Conservation (phyloP, 2,797 vertebrate species). For the Rhincodon typus region DNA sequence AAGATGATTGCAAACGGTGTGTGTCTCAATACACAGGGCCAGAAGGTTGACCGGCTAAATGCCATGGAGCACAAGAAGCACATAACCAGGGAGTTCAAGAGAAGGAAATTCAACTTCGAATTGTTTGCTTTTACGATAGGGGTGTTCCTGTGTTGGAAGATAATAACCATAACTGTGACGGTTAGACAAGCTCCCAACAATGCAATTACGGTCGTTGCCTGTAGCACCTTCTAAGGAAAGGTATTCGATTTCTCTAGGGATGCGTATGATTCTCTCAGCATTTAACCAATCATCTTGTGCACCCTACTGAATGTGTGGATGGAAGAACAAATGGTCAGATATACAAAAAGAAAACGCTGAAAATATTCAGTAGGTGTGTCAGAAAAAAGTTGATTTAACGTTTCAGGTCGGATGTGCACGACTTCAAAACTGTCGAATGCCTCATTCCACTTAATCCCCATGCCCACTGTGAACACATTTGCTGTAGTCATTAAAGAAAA, state of each 20-base stretch:
- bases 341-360: not conserved
- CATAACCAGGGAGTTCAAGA: not conserved
- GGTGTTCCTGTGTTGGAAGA: not conserved
- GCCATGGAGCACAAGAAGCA: slow-evolving; percentile 1
- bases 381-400: not conserved
- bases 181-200: not conserved
- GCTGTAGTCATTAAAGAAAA: not conserved
- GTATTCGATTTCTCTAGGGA: not conserved
- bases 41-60: not conserved
- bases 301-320: not conserved
- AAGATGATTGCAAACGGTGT: not conserved
- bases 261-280: not conserved
- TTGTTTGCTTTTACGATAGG: not conserved
- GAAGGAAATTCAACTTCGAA: not conserved
- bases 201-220: not conserved
- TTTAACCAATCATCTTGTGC: not conserved
- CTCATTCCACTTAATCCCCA: not conserved
- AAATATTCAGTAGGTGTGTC: not conserved
- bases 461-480: not conserved
- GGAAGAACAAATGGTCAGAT: not conserved
- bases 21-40: not conserved
- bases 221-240: not conserved
- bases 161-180: not conserved
- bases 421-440: not conserved
- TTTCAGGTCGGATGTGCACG: not conserved